Evolutionary conservation across 2,797 vertebrate species (phyloP).

Genomic region (Argya squamiceps): DNA sequence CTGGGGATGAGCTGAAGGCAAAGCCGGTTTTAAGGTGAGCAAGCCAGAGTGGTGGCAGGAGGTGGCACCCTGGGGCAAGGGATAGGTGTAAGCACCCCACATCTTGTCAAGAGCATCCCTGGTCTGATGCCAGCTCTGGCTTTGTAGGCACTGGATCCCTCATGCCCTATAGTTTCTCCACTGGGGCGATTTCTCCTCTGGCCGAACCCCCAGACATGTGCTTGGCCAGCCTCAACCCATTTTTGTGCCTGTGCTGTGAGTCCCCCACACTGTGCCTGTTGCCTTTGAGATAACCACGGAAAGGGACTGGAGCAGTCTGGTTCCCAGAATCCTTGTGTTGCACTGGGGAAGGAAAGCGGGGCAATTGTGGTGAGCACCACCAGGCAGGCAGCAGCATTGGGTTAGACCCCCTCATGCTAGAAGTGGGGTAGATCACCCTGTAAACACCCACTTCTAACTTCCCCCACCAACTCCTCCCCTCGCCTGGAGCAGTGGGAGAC

Average conservation of each 20-base stretch:
- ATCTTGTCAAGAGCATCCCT: neutral
- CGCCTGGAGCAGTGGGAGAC: neutral
- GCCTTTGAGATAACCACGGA: neutral
- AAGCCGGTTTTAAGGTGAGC: neutral
- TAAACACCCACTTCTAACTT: neutral
- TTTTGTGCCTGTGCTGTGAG: neutral
- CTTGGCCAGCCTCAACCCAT: neutral
- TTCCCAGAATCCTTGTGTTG: neutral
- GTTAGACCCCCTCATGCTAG: neutral
- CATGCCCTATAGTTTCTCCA: neutral
- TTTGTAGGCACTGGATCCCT: neutral
- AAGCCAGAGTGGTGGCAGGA: neutral
- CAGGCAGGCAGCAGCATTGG: neutral
- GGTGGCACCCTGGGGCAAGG: neutral
- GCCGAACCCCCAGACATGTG: neutral
- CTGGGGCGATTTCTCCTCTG: neutral
- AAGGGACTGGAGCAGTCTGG: accelerated
- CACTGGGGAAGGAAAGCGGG: accelerated
- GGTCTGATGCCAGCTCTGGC: neutral
- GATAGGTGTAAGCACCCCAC: neutral
- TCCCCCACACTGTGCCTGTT: neutral
- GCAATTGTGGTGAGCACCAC: neutral
- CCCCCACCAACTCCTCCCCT: neutral
- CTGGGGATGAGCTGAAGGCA: neutral
- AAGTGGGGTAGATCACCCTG: neutral